phyloP scores from a whole-genome alignment of 2,888 invertebrate species.

The Ectemnius cavifrons region DNA sequence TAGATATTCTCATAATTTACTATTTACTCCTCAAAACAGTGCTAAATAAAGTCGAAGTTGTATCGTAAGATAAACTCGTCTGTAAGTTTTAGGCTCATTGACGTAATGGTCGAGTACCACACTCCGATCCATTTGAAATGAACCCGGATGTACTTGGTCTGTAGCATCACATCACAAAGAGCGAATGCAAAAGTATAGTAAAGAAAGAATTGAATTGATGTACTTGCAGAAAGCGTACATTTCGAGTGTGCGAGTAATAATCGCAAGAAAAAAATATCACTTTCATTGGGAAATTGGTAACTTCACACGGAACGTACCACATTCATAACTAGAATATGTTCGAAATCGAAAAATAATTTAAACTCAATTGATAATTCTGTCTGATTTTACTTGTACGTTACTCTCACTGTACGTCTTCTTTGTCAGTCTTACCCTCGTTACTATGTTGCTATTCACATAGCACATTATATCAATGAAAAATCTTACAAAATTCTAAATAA shows the following conservation, averaged over 20 bases:
- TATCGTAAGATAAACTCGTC: too few relatives aligned
- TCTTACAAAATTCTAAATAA: conserved; percentile 13
- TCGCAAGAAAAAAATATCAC: conserved; percentile 17
- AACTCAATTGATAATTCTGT: conserved; percentile 20
- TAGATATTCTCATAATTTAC: too few relatives aligned
- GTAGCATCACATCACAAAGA: too few relatives aligned
- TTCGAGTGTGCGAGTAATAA: neutral
- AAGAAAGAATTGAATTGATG: neutral
- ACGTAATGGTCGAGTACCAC: too few relatives aligned
- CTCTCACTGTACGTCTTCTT: conserved; percentile 55
- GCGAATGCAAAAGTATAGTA: neutral
- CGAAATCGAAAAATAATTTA: conserved; percentile 12
- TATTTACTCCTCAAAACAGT: too few relatives aligned
- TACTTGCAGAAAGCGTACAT: neutral
- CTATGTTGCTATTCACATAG: conserved; percentile 6
- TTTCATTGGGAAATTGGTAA: conserved; percentile 25
- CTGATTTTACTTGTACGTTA: conserved; percentile 28
- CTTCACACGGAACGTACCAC: conserved; percentile 10
- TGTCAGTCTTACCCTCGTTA: conserved; percentile 61
- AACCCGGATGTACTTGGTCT: too few relatives aligned
- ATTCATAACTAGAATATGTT: neutral
- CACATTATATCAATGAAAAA: neutral
- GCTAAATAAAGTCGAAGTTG: too few relatives aligned
- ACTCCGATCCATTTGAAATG: too few relatives aligned
- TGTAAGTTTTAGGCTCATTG: too few relatives aligned